Evolutionary conservation across 1,140 invertebrate genomes (phyloP).

Genomic region (Paramacrobiotus metropolitanus): DNA sequence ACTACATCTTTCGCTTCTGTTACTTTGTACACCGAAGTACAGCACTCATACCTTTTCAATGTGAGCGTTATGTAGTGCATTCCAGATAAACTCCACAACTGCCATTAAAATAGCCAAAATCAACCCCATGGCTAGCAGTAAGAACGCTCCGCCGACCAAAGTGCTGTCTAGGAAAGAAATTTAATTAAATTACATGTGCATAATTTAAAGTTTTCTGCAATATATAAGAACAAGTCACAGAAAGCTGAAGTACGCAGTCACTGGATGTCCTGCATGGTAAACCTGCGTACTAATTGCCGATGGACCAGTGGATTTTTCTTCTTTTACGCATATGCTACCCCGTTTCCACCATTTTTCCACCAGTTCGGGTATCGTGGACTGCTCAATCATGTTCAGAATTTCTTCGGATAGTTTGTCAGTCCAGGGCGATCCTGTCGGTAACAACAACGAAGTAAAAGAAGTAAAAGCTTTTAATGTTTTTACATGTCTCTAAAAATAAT

Average conservation of each 20-base stretch:
- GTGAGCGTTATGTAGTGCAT: slow-evolving; percentile 69
- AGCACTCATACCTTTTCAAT: slow-evolving; percentile 38
- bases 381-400: not conserved
- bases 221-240: too few relatives aligned
- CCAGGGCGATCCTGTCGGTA: not conserved
- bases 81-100: slow-evolving; percentile 84
- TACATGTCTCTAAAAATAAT: too few relatives aligned
- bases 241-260: too few relatives aligned
- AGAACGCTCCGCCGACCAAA: slow-evolving; percentile 55
- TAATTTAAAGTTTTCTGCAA: too few relatives aligned
- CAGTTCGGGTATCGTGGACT: not conserved
- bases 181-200: not conserved
- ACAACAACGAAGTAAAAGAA: not conserved
- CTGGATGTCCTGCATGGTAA: too few relatives aligned
- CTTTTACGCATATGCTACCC: not conserved
- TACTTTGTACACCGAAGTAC: not conserved
- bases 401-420: not conserved
- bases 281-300: not conserved
- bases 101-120: slow-evolving; percentile 68
- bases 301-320: not conserved
- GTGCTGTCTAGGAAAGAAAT: not conserved
- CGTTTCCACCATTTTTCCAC: not conserved
- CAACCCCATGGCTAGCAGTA: slow-evolving; percentile 75
- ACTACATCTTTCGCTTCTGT: not conserved
- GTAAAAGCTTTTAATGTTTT: not conserved